phyloP scores from a whole-genome alignment of 2,113 vertebrate species.

The Bothrops jararaca region DNA sequence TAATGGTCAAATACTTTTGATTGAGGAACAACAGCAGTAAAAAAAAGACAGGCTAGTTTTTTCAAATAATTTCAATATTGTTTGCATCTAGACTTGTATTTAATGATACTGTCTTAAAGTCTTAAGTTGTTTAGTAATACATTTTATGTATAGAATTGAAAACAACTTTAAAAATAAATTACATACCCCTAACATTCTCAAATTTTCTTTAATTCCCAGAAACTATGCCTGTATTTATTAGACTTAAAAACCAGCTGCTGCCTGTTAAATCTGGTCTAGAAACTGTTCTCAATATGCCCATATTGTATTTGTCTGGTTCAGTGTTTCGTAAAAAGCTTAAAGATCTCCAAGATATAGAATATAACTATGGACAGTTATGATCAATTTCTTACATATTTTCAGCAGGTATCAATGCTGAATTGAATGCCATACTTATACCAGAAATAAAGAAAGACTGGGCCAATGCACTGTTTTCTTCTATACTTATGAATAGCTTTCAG shows the following conservation, averaged over 20 bases:
- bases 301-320: neutral
- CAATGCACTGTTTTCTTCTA: neutral
- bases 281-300: too few species aligned
- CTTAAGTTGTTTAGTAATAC: neutral
- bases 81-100: slow-evolving; percentile 31
- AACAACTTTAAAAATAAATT: neutral
- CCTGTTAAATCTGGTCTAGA: neutral
- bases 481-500: neutral
- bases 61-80: slow-evolving; percentile 26
- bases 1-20: slow-evolving; percentile 39
- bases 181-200: neutral
- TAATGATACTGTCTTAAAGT: slow-evolving; percentile 19
- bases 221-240: neutral
- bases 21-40: slow-evolving; percentile 26
- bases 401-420: neutral
- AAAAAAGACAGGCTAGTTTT: slow-evolving; percentile 36
- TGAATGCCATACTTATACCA: neutral
- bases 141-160: neutral
- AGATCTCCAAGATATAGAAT: neutral
- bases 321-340: neutral
- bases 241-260: neutral
- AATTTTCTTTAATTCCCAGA: neutral
- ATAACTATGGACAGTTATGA: neutral
- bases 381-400: neutral
- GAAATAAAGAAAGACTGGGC: neutral